phyloP scores from a whole-genome alignment of 1,140 invertebrate genomes.

The Lepidurus arcticus region DNA sequence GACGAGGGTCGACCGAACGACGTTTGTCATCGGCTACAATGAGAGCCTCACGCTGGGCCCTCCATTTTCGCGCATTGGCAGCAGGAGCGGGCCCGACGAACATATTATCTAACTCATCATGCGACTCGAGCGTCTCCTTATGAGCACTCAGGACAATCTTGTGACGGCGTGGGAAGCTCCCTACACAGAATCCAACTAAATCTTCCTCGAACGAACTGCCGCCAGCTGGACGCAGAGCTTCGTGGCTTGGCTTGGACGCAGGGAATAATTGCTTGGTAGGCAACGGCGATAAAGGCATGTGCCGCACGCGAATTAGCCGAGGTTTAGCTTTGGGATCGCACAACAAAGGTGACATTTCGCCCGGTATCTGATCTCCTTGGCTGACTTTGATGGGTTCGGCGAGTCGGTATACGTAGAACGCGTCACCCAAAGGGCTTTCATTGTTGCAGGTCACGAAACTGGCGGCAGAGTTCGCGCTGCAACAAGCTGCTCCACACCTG shows the following conservation, averaged over 20 bases:
- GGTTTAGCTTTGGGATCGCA: slow-evolving; percentile 13
- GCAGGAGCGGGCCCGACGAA: background rate
- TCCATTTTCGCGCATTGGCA: background rate
- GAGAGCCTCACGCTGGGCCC: background rate
- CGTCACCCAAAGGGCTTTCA: background rate
- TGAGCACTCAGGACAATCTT: background rate
- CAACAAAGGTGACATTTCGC: slow-evolving; percentile 13
- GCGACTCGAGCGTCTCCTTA: background rate
- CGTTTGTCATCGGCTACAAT: background rate
- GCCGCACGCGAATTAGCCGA: background rate
- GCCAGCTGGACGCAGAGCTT: background rate
- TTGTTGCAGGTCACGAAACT: background rate
- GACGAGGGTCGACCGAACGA: background rate
- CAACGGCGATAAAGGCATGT: background rate
- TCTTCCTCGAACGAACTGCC: background rate
- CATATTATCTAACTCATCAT: background rate
- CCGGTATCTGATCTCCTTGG: background rate
- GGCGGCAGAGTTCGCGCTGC: background rate
- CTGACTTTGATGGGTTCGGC: background rate
- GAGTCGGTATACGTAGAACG: background rate
- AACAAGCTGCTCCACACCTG: background rate
- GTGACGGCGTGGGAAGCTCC: background rate
- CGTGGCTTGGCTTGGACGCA: background rate
- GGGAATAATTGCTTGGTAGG: background rate
- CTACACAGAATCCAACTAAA: background rate